Evolutionary conservation across 2,888 invertebrate species (phyloP).

Genomic region (Eupithecia subfuscata): DNA sequence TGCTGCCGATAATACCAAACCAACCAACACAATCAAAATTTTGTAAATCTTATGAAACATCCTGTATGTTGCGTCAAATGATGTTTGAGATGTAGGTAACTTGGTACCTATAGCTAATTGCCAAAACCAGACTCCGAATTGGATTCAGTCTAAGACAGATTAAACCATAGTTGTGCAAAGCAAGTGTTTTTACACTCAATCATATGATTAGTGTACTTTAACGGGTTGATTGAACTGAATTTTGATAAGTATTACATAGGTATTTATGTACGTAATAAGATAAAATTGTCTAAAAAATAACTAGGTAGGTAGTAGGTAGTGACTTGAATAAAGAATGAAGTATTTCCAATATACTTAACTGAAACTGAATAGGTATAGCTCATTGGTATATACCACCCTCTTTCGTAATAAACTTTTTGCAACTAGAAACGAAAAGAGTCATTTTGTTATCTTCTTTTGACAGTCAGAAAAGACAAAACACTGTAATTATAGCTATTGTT

Average conservation of each 20-base stretch:
- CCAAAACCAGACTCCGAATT: slow-evolving; percentile 70
- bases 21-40: background rate
- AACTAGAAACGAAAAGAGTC: background rate
- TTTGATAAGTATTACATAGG: slow-evolving; percentile 16
- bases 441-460: background rate
- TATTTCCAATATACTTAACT: no score
- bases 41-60: background rate
- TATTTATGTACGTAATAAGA: background rate
- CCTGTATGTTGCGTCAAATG: slow-evolving; percentile 21
- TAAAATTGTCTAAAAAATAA: no score
- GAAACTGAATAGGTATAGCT: no score
- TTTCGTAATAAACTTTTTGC: background rate
- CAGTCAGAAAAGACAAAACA: background rate
- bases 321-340: no score
- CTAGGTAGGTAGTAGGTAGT: no score
- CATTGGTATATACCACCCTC: background rate
- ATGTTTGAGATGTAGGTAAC: slow-evolving; percentile 27
- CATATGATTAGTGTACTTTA: slow-evolving; percentile 12
- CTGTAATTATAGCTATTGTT: background rate
- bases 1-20: background rate
- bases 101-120: slow-evolving; percentile 55
- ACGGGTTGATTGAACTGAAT: slow-evolving; percentile 22
- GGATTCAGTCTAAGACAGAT: slow-evolving; percentile 48
- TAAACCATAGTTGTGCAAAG: slow-evolving; percentile 20
- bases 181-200: slow-evolving; percentile 13